Conservation (phyloP, 2,113 vertebrate genomes). For the Periophthalmus modestus region DNA sequence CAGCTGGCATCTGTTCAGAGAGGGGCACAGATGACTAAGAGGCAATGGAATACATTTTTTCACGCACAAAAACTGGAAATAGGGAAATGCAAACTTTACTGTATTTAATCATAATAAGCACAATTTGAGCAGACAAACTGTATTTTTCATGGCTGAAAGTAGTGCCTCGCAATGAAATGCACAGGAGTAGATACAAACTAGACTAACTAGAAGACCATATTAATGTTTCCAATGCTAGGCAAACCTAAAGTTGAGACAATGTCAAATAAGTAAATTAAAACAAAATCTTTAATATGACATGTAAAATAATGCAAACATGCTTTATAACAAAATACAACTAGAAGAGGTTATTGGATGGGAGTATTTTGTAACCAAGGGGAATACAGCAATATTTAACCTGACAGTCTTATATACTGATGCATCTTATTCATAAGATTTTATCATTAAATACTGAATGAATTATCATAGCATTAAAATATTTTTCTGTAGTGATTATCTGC, state of each 20-base stretch:
- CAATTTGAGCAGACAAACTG: not conserved
- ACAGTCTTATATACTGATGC: not conserved
- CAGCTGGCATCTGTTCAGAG: slow-evolving; percentile 7
- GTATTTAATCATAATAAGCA: not conserved
- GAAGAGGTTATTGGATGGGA: no score
- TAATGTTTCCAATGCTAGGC: no score
- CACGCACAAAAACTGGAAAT: not conserved
- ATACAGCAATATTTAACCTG: no score
- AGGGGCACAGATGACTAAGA: not conserved
- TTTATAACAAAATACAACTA: no score
- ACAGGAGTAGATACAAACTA: not conserved
- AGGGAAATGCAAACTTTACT: not conserved
- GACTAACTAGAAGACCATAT: no score
- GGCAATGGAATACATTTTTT: not conserved
- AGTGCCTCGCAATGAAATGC: not conserved
- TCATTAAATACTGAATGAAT: not conserved
- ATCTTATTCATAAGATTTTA: not conserved
- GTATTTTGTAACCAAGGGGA: no score
- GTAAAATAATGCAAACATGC: no score
- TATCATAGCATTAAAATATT: not conserved
- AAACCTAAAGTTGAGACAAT: no score
- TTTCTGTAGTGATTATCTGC: not conserved
- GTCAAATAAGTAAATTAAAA: no score
- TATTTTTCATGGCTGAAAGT: not conserved
- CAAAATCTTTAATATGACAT: no score